Evolutionary conservation across 1,140 invertebrate genomes (phyloP), one percentile per base, ranked within the genome.

Genomic region (Apis laboriosa): DNA sequence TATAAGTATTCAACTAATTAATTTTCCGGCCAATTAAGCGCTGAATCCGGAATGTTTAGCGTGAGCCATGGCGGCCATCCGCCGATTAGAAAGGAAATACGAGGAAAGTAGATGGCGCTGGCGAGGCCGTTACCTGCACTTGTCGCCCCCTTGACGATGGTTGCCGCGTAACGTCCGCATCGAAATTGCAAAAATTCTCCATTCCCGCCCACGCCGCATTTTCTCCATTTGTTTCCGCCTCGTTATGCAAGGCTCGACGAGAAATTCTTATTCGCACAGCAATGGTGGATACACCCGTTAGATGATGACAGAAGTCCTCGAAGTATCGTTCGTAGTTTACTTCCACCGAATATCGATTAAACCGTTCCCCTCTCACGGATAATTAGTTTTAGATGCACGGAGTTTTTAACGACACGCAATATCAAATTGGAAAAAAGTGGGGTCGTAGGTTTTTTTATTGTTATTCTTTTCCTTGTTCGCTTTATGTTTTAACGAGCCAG

Each of bases 401-500:
- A 90, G 88, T 92, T 91, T 91, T 91, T 91, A 91, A 90, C 91
- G 91, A 89, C 90, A 91, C 90, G 91, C 90, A 92, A 92, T 90
- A 91, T 89, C 84, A 86, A 92, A 92, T 90, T 91, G 90, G 90
- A 89, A 34, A 34, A 88, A 78, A 71, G 83, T 85, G 84, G 89
- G 56, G 86, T 89, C 87, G 78, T 86, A 84, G 86, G 90, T 86
- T 87, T 77, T 81, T 61, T 63, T 24, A 11, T 75, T 80, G 51
- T 67, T 71, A 64, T 51, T 60, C 71, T 70, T 67, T 84, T 61
- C 72, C n/a, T 56, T 19, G 9, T 8, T 19, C 17, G 17, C 15
- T 24, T 28, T 64, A 11, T 56, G 17, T 34, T 63, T 63, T 43
- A 70, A 13, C 70, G 58, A 74, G 34, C 28, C 28, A 7, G 60